Base-by-base conservation (phyloP, 1,140 invertebrate genomes). In the Phymorhynchus buccinoides region DNA sequence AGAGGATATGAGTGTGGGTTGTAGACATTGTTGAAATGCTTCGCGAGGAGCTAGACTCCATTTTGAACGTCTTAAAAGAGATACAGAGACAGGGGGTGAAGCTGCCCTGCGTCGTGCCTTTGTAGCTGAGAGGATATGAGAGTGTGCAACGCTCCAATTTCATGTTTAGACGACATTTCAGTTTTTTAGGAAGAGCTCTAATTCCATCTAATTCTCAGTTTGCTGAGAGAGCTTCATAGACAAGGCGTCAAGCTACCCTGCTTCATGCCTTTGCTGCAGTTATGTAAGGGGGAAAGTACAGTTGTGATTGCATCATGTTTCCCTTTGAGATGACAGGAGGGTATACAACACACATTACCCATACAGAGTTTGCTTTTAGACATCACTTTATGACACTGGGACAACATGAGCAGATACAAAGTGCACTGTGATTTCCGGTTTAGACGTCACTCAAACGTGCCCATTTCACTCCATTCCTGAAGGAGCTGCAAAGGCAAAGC, bases 111-210 rank as follows among this genome's bases (percentile, higher is more conserved):
- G 86, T 84, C n/a, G 41, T 48, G 39, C 56, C 83, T 48, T 77
- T 48, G n/a, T 78, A 78, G 30, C 2, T 32, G n/a, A 42, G 30
- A 66, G 48, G 1, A n/a, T 27, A 14, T 48, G 4, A 32, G 30
- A 30, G 83, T n/a, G n/a, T 80, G 44, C 80, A n/a, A n/a, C n/a
- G n/a, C n/a, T n/a, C n/a, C n/a, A n/a, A n/a, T n/a, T n/a, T n/a
- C n/a, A n/a, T n/a, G n/a, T 79, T 77, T 37, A 75, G 71, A 37
- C 3, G 9, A 18, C 7, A n/a, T 22, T 22, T 7, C 7, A n/a
- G n/a, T n/a, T 85, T 93, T 93, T 83, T 89, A 91, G 12, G 86
- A 88, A 37, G 92, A 93, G 85, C 87, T 93, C 48, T 92, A 93
- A 86, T 90, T 91, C 3, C n/a, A n/a, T n/a, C n/a, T n/a, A n/a